Conservation (phyloP, 2,797 vertebrate genomes). For the Poeciliopsis turneri region DNA sequence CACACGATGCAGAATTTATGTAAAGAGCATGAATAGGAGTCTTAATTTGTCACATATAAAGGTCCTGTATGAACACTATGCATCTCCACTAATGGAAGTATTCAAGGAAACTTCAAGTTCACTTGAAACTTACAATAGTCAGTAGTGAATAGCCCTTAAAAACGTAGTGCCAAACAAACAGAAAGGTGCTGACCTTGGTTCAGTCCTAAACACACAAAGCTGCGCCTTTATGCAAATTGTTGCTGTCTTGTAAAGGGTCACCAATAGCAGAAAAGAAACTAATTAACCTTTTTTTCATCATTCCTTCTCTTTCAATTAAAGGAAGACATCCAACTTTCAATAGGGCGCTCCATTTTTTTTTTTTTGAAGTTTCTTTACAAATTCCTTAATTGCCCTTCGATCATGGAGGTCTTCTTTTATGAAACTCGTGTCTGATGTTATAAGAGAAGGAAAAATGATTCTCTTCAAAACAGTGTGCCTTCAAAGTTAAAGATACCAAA, state of each 20-base stretch:
- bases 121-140: conserved; percentile 30
- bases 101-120: conserved; percentile 60
- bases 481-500: background rate
- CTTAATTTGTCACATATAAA: conserved; percentile 27
- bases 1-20: conserved; percentile 21
- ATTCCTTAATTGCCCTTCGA: conserved; percentile 63
- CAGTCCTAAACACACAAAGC: conserved; percentile 57
- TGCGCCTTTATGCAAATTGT: conserved; percentile 53
- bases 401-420: conserved; percentile 61
- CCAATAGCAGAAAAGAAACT: conserved; percentile 43
- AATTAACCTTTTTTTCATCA: conserved; percentile 64
- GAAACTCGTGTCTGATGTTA: conserved; percentile 23
- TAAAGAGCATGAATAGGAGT: conserved; percentile 22
- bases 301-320: conserved; percentile 49
- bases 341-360: conserved; percentile 47
- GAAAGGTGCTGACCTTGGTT: conserved; percentile 74
- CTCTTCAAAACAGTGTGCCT: conserved; percentile 2
- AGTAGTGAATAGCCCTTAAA: conserved; percentile 43
- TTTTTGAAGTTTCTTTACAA: conserved; percentile 57
- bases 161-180: conserved; percentile 41
- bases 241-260: conserved; percentile 58
- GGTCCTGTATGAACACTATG: conserved; percentile 6
- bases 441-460: conserved; percentile 27
- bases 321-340: conserved; percentile 60
- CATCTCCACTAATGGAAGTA: conserved; percentile 12